Conservation (phyloP, 2,113 vertebrate genomes). For the Mormyrus iriodes region DNA sequence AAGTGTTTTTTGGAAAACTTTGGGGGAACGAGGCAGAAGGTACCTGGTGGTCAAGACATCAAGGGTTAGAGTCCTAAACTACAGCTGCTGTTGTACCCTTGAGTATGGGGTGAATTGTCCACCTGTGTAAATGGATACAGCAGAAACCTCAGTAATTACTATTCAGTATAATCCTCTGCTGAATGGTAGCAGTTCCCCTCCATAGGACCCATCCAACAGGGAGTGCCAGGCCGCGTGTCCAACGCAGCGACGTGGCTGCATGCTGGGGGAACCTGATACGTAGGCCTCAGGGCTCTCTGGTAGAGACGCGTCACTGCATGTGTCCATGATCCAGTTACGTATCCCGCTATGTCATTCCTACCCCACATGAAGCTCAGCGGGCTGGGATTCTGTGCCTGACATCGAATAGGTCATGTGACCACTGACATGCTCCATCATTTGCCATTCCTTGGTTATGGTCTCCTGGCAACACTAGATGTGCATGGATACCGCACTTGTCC, state of each 20-base stretch:
- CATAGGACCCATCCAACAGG: not conserved
- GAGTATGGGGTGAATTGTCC: not conserved
- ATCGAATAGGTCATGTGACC: not conserved
- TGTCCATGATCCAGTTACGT: not conserved
- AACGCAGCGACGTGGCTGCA: not conserved
- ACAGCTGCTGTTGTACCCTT: not conserved
- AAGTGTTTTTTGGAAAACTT: slow-evolving; percentile 7
- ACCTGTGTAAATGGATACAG: slow-evolving; percentile 40
- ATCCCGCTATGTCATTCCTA: not conserved
- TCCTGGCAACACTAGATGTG: not conserved
- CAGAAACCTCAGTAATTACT: not conserved
- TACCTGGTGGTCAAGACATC: not conserved
- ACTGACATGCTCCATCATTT: not conserved
- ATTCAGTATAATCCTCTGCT: not conserved
- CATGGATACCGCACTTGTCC: not conserved
- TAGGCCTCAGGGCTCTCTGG: not conserved
- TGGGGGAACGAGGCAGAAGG: slow-evolving; percentile 10
- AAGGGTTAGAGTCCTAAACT: not conserved
- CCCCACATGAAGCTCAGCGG: not conserved
- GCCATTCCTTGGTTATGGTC: not conserved
- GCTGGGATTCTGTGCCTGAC: not conserved
- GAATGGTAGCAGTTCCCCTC: not conserved
- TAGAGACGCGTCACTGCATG: not conserved
- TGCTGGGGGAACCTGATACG: not conserved
- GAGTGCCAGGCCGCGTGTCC: not conserved